Percentiles rank a stretch among this genome's conserved stretches.
These are phyloP conservation scores for Drosophila sechellia DNA, from an alignment of 1,140 invertebrate species.

Conservation along the genomic window DNA sequence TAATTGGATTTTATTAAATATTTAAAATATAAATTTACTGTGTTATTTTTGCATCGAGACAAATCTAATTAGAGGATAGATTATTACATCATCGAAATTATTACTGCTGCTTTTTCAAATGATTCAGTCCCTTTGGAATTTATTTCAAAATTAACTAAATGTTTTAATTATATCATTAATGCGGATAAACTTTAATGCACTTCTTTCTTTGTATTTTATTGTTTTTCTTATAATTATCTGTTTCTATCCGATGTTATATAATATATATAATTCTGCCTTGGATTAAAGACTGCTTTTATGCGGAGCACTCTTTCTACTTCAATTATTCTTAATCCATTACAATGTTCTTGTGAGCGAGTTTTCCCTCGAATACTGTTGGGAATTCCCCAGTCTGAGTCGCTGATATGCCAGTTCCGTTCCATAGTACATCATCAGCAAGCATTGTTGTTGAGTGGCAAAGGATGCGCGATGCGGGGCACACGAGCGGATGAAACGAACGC, in stretches of 20 bases:
- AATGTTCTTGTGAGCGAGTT: not conserved
- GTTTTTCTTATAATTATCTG: not conserved
- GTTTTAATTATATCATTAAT: not conserved
- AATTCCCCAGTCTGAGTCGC: slow-evolving; percentile 10
- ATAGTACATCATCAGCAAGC: slow-evolving; percentile 61
- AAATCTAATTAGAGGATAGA: not conserved
- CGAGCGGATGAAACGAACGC: slow-evolving; percentile 52
- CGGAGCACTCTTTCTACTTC: no score
- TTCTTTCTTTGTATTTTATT: not conserved
- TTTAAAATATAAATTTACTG: not conserved
- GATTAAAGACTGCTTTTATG: no score
- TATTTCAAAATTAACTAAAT: not conserved
- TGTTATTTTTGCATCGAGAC: no score
- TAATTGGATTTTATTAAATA: not conserved
- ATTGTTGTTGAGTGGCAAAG: slow-evolving; percentile 51
- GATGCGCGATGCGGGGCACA: slow-evolving; percentile 60
- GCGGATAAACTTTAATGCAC: not conserved
- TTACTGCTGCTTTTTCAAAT: not conserved
- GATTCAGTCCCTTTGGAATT: not conserved
- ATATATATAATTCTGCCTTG: not conserved
- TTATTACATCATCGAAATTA: not conserved
- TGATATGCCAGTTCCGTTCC: slow-evolving; percentile 19
- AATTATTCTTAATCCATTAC: not conserved
- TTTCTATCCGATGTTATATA: no score
- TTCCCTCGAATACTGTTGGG: not conserved